Evolutionary conservation across 2,113 vertebrate genomes (phyloP).

Genomic region (Columbina picui): DNA sequence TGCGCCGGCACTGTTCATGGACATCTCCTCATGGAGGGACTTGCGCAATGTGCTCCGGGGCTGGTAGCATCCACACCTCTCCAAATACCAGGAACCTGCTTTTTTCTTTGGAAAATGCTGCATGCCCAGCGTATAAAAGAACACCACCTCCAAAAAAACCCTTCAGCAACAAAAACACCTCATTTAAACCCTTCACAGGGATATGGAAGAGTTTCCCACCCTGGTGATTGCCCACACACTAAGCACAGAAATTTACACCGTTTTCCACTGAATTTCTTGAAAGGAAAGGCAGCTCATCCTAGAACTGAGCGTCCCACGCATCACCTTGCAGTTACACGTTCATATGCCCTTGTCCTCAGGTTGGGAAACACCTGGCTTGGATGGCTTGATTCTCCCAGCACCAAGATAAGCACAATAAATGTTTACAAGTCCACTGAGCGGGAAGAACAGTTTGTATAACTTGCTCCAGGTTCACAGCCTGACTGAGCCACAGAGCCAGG

Average conservation of each 20-base stretch:
- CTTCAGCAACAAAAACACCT: neutral
- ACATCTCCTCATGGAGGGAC: neutral
- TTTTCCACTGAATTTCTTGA: rapidly evolving
- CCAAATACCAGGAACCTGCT: neutral
- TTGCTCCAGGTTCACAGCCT: neutral
- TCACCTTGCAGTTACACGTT: neutral
- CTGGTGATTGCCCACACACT: neutral
- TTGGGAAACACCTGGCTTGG: neutral
- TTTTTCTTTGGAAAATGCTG: neutral
- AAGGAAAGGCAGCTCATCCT: neutral
- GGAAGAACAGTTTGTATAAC: neutral
- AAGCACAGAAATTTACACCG: neutral
- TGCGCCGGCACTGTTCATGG: rapidly evolving
- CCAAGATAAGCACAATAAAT: neutral
- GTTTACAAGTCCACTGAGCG: neutral
- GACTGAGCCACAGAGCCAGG: neutral
- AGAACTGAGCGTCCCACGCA: neutral
- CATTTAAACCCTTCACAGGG: neutral
- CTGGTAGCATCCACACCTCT: neutral
- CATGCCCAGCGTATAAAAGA: neutral
- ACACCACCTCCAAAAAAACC: neutral
- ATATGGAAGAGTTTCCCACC: neutral
- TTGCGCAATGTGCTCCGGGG: neutral
- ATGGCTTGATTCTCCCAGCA: rapidly evolving
- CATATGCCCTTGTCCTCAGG: neutral